Percentiles rank a stretch among this genome's conserved stretches.
These are phyloP conservation scores for Nannobrachium achirus DNA, from an alignment of 2,113 vertebrate species.

Conservation along the genomic window DNA sequence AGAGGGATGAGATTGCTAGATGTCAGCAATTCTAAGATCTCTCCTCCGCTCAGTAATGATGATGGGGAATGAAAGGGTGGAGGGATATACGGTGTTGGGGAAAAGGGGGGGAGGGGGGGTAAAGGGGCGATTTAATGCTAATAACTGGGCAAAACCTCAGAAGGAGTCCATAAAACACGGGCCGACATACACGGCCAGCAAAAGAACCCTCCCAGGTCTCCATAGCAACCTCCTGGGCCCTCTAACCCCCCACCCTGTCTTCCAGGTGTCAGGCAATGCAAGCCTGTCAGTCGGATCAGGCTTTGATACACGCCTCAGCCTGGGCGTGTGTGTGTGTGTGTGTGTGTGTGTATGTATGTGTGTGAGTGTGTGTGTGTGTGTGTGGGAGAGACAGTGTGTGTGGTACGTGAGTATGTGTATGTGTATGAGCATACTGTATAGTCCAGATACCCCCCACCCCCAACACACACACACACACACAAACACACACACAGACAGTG, in stretches of 20 bases:
- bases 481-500: neutral
- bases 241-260: slow-evolving; percentile 18
- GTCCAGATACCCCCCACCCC: too few relatives aligned
- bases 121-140: slow-evolving; percentile 43
- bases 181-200: slow-evolving; percentile 36
- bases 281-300: slow-evolving; percentile 40
- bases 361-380: too few relatives aligned
- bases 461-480: too few relatives aligned
- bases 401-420: neutral
- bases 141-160: slow-evolving; percentile 51
- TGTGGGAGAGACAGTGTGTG: too few relatives aligned
- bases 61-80: slow-evolving; percentile 31
- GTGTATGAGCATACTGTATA: neutral
- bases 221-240: slow-evolving; percentile 54
- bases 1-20: slow-evolving; percentile 28
- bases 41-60: slow-evolving; percentile 50
- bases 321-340: slow-evolving; percentile 35
- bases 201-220: slow-evolving; percentile 43
- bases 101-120: slow-evolving; percentile 4
- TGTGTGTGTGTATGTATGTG: slow-evolving; percentile 23
- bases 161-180: slow-evolving; percentile 33
- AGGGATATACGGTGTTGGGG: slow-evolving; percentile 10
- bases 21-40: slow-evolving; percentile 57
- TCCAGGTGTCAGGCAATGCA: slow-evolving; percentile 34
- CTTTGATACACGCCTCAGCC: slow-evolving; percentile 44